Percentiles rank a stretch among this genome's conserved stretches.
phyloP scores from a whole-genome alignment of 2,888 invertebrate genomes.

The Eupithecia subfuscata region DNA sequence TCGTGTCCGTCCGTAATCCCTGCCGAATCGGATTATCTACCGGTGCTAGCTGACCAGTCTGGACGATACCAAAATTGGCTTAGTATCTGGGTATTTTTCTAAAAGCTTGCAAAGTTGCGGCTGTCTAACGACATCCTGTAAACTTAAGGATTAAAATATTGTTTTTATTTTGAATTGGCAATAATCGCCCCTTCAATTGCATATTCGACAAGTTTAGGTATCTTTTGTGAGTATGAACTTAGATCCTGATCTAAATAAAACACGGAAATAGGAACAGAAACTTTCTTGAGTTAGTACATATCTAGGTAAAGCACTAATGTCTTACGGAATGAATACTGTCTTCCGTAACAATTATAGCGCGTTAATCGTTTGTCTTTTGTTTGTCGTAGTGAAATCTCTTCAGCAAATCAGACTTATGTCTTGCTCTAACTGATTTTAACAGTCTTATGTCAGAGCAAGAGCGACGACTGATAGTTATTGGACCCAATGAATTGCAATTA shows the following conservation, averaged over 20 bases:
- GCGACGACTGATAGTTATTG: neutral
- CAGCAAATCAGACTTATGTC: neutral
- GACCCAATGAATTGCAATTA: neutral
- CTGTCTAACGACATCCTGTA: neutral
- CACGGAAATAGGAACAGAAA: constrained; percentile 12
- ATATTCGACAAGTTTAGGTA: neutral
- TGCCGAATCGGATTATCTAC: constrained; percentile 69
- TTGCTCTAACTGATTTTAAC: neutral
- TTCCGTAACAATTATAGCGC: constrained; percentile 23
- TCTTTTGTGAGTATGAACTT: neutral
- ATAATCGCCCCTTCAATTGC: neutral
- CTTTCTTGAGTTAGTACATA: neutral
- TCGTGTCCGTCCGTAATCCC: constrained; percentile 72
- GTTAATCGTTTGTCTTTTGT: constrained; percentile 22
- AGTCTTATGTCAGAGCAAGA: neutral
- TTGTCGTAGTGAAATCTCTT: neutral
- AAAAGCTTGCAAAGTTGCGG: neutral
- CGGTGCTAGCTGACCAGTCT: constrained; percentile 50
- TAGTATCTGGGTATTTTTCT: neutral
- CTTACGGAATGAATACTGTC: neutral
- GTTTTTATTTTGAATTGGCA: neutral
- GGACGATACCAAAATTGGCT: constrained; percentile 18
- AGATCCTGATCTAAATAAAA: neutral
- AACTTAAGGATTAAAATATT: neutral
- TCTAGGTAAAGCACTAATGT: neutral